Conservation (phyloP, 1,140 invertebrate species). For the Drosophila subobscura region DNA sequence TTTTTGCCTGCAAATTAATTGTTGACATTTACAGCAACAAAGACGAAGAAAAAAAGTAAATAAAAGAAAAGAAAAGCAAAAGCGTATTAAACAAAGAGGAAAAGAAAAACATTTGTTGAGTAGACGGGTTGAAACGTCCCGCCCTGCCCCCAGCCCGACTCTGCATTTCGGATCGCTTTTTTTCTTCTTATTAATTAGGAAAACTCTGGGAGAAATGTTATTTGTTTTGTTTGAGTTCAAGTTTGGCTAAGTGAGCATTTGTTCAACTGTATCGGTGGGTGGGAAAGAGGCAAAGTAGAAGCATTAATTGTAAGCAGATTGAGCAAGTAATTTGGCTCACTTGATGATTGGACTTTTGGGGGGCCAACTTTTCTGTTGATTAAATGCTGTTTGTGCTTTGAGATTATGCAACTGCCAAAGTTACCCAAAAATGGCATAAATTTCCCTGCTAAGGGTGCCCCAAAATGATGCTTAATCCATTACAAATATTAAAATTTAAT, state of each 20-base stretch:
- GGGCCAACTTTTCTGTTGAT: slow-evolving; percentile 2
- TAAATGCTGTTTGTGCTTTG: background rate
- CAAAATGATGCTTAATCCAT: background rate
- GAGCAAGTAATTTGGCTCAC: slow-evolving; percentile 2
- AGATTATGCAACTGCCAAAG: background rate
- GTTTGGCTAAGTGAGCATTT: slow-evolving; percentile 49
- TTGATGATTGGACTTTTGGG: too few species aligned
- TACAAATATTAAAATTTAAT: slow-evolving; percentile 42
- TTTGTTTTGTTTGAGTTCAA: slow-evolving; percentile 41
- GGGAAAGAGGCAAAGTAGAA: background rate
- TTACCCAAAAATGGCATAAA: background rate
- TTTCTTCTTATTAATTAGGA: slow-evolving; percentile 40
- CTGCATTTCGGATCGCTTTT: background rate
- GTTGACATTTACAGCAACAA: slow-evolving; percentile 54
- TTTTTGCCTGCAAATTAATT: slow-evolving; percentile 56
- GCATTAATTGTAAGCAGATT: slow-evolving; percentile 15
- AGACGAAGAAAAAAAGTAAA: slow-evolving; percentile 11
- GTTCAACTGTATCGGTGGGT: slow-evolving; percentile 16
- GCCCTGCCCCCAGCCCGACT: background rate
- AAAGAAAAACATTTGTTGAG: slow-evolving; percentile 31
- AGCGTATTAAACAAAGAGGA: slow-evolving; percentile 14
- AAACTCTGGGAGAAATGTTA: slow-evolving; percentile 43
- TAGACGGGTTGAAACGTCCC: slow-evolving; percentile 22
- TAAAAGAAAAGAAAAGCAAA: slow-evolving; percentile 21
- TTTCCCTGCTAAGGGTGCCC: too few species aligned